These are phyloP conservation scores for Diplodus sargus DNA, from an alignment of 2,797 vertebrate genomes.

Conservation along the genomic window DNA sequence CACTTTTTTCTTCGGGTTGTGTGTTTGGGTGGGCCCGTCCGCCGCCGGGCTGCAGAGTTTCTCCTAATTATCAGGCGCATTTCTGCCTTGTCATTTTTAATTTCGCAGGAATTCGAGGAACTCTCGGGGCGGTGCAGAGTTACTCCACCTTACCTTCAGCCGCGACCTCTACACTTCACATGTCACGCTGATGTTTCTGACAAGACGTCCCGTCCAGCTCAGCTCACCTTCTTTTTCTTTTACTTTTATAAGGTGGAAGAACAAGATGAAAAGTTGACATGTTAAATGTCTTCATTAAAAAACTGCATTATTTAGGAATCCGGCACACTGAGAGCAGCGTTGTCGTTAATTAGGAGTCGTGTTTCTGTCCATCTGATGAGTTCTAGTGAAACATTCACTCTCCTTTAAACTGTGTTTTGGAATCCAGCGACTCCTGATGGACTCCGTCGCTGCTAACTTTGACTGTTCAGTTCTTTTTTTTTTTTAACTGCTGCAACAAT, in stretches of 20 bases:
- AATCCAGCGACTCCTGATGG: background rate
- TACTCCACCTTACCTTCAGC: slow-evolving; percentile 11
- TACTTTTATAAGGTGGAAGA: background rate
- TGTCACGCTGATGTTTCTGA: background rate
- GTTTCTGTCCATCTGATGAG: background rate
- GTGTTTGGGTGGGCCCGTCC: background rate
- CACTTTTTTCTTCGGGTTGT: background rate
- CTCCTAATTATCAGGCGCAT: slow-evolving; percentile 41
- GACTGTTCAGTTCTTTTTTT: no score
- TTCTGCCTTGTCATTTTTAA: slow-evolving; percentile 44
- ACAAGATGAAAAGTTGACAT: background rate
- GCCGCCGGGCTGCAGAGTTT: slow-evolving; percentile 11
- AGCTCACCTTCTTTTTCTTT: background rate
- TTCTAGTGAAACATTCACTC: background rate
- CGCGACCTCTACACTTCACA: background rate
- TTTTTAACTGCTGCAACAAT: background rate
- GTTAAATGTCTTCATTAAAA: background rate
- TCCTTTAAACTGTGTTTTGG: background rate
- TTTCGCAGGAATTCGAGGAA: slow-evolving; percentile 52
- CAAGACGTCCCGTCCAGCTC: background rate
- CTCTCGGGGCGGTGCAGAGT: slow-evolving; percentile 11
- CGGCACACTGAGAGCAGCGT: background rate
- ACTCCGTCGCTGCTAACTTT: background rate
- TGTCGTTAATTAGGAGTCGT: background rate
- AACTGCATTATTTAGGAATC: background rate